Base-by-base conservation (phyloP, 1,140 invertebrate species). In the Nebria ingens region DNA sequence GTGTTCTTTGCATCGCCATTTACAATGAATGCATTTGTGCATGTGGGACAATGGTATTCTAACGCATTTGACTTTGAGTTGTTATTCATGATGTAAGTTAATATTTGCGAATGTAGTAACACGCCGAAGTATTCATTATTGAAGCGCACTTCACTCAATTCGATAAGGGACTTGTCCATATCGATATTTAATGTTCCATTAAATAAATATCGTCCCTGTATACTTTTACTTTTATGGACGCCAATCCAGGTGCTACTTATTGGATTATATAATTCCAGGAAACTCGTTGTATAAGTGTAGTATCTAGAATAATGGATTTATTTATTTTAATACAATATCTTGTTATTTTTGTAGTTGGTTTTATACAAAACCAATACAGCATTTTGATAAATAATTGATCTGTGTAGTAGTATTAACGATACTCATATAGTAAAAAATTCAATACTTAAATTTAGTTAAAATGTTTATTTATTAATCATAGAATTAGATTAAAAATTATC, bases 191-290 rank as follows among this genome's bases (percentile, higher is more conserved):
- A 12, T 45, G 40, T 45, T 45, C 9, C 15, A 17, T 45, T 45
- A 4, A 45, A 45, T 17, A 65, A 65, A 21, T 66, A 55, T 51
- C 60, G 54, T 12, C 61, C 57, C 25, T 68, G 65, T 19, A 68
- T 51, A 54, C 63, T 64, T 40, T 62, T 55, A 15, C 58, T 60
- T 42, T 64, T 54, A 15, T 65, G 62, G 15, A 63, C 62, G 19
- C 66, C 66, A 50, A 61, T 58, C 65, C 65, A 68, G 20, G 42
- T 58, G 40, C 63, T 61, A 17, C 50, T 61, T 4, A 65, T 29
- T 6, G 65, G 65, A 55, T 64, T 65, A 50, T 59, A 66, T 1
- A 59, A 52, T 59, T 61, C 58, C 9, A 66, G 52, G 29, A 58
- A 59, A 13, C 64, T 65, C 1, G 63, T 59, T 1, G 64, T 62